Evolutionary conservation across 2,888 invertebrate species (phyloP), one percentile per base, ranked within the genome.

Genomic region (Ophioninae sp.): DNA sequence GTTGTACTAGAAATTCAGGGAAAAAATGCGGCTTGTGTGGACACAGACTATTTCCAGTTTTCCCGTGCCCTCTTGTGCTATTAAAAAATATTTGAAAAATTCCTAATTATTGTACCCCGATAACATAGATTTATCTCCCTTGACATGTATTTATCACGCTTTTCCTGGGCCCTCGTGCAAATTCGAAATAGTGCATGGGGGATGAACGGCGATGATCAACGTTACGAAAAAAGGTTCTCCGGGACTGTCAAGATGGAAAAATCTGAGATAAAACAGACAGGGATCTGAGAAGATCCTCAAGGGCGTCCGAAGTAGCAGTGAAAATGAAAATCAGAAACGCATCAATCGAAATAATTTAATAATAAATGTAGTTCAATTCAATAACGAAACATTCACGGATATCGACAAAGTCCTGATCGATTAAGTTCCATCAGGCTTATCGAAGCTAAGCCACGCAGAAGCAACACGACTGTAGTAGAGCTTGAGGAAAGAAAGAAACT

Each of bases 341-440:
- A 51, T 17, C 6, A 51, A 51, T 17, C 10, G 13, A 51, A 51
- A 51, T 51, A 51, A 51, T 51, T 51, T 10, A 51, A 51, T 51
- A 51, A 51, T 51, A 51, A 10, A 51, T 51, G 51, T 51, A 63
- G 63, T 63, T 17, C 30, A 30, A 30, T 63, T 51, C 30, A 30
- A 41, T 9, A 51, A 51, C 51, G 51, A 51, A 6, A 17, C 17
- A n/a, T n/a, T 3, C 20, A 67, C n/a, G 65, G 6, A 20, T n/a
- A 67, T 39, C 41, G 65, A 10, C 39, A 67, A 39, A 39, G 39
- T 39, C 20, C n/a, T 39, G 65, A 39, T 39, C 41, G 39, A 39
- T 20, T 69, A 51, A 44, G 23, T 23, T 69, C 22, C 22, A 67
- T 67, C 65, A 37, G 65, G 20, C 39, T 37, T 67, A 67, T 20